These are phyloP conservation scores for Raja brachyura DNA, from an alignment of 2,113 vertebrate species.

Conservation along the genomic window DNA sequence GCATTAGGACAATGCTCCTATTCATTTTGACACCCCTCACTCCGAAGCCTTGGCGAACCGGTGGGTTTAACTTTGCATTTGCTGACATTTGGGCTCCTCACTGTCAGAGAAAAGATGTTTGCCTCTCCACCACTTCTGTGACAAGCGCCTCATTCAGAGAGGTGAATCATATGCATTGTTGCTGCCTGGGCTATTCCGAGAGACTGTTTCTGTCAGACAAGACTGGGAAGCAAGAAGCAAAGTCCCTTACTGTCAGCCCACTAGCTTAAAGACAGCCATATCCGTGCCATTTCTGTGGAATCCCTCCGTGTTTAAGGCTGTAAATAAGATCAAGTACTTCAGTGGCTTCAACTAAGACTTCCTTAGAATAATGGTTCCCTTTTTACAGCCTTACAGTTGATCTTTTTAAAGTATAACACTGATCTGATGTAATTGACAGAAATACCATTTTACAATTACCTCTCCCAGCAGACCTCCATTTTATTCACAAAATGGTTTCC, in stretches of 20 bases:
- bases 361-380: not conserved
- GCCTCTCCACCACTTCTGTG: not conserved
- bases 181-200: constrained; percentile 13
- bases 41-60: not conserved
- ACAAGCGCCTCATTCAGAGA: constrained; percentile 3
- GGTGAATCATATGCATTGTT: constrained; percentile 26
- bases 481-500: not conserved
- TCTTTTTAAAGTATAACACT: not conserved
- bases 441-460: not conserved
- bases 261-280: not conserved
- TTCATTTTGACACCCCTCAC: constrained; percentile 14
- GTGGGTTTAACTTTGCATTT: constrained; percentile 15
- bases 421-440: not conserved
- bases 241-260: not conserved
- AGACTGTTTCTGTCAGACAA: not conserved
- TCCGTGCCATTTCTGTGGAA: no score
- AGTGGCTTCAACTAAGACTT: not conserved
- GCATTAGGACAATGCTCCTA: not conserved
- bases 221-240: not conserved
- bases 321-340: not conserved
- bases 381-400: not conserved
- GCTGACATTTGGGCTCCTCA: constrained; percentile 5
- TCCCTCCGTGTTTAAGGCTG: not conserved
- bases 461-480: not conserved
- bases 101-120: constrained; percentile 31